phyloP scores from a whole-genome alignment of 2,888 invertebrate genomes.

The Carcina quercana region DNA sequence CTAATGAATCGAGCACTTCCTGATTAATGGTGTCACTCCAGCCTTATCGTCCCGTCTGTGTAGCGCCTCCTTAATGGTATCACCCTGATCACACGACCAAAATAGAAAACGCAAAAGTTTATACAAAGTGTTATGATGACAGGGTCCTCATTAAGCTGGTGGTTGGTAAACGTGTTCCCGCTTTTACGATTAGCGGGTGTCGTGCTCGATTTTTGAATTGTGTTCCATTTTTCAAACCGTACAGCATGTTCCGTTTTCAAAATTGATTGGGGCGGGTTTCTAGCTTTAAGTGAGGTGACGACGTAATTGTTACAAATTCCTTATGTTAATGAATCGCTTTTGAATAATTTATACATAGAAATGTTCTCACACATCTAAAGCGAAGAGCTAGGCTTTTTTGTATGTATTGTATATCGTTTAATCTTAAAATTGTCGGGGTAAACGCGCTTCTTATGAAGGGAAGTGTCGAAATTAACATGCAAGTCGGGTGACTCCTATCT shows the following conservation, averaged over 20 bases:
- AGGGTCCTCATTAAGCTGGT: constrained; percentile 24
- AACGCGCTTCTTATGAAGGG: too few relatives aligned
- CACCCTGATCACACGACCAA: constrained; percentile 33
- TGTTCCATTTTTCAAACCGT: constrained; percentile 30
- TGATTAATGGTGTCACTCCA: constrained; percentile 63
- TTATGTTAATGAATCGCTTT: too few relatives aligned
- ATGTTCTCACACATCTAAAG: too few relatives aligned
- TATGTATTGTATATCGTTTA: too few relatives aligned
- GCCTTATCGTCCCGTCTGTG: constrained; percentile 46
- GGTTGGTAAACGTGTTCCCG: constrained; percentile 23
- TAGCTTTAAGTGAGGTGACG: constrained; percentile 4
- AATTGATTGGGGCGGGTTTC: constrained; percentile 10
- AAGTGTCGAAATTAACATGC: too few relatives aligned
- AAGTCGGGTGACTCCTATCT: too few relatives aligned
- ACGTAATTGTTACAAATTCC: constrained; percentile 8
- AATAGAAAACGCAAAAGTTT: constrained; percentile 22
- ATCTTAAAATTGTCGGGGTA: too few relatives aligned
- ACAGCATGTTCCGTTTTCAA: constrained; percentile 16
- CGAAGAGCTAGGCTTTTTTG: too few relatives aligned
- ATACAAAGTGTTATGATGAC: constrained; percentile 18
- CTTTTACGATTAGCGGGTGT: constrained; percentile 31
- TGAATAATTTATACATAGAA: too few relatives aligned
- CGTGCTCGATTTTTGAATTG: constrained; percentile 31
- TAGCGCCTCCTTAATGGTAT: constrained; percentile 61
- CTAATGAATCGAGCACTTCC: constrained; percentile 61